These are phyloP conservation scores for Tholera decimalis DNA, from an alignment of 2,888 invertebrate genomes.

Conservation along the genomic window DNA sequence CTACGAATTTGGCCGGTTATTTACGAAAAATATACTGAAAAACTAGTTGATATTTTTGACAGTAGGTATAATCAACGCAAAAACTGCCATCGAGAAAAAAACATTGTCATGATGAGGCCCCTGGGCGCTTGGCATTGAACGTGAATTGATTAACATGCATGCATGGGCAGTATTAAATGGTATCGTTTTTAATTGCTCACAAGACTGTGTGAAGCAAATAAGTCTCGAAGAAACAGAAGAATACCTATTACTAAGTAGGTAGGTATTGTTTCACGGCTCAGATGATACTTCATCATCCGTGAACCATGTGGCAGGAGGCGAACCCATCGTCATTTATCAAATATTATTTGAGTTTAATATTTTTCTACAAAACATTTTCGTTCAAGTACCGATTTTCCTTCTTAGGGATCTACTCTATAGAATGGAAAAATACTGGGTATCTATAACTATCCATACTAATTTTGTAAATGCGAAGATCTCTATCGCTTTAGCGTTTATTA, in stretches of 20 bases:
- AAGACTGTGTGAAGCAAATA: too few relatives aligned
- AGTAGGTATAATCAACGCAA: slow-evolving; percentile 19
- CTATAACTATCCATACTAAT: not conserved
- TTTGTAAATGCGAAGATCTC: too few relatives aligned
- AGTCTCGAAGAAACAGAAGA: slow-evolving; percentile 33
- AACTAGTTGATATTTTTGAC: slow-evolving; percentile 1
- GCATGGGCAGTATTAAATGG: slow-evolving; percentile 14
- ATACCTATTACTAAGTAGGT: slow-evolving; percentile 18
- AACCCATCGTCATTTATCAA: slow-evolving; percentile 49
- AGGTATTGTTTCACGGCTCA: slow-evolving; percentile 18
- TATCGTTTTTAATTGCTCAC: slow-evolving; percentile 38
- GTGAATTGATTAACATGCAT: slow-evolving; percentile 44
- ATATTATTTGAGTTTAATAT: slow-evolving; percentile 46
- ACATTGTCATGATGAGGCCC: slow-evolving; percentile 21
- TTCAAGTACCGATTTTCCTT: not conserved
- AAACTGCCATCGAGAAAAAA: slow-evolving; percentile 32
- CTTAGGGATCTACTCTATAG: not conserved
- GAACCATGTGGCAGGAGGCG: slow-evolving; percentile 52
- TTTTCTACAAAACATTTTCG: not conserved
- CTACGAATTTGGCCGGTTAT: too few relatives aligned
- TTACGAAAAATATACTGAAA: slow-evolving; percentile 3
- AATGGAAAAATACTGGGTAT: not conserved
- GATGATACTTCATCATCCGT: slow-evolving; percentile 47
- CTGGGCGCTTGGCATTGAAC: slow-evolving; percentile 46
- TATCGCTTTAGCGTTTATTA: too few relatives aligned